These are phyloP conservation scores for Myotis planiceps DNA, from an alignment of 2,797 vertebrate species.

Conservation along the genomic window DNA sequence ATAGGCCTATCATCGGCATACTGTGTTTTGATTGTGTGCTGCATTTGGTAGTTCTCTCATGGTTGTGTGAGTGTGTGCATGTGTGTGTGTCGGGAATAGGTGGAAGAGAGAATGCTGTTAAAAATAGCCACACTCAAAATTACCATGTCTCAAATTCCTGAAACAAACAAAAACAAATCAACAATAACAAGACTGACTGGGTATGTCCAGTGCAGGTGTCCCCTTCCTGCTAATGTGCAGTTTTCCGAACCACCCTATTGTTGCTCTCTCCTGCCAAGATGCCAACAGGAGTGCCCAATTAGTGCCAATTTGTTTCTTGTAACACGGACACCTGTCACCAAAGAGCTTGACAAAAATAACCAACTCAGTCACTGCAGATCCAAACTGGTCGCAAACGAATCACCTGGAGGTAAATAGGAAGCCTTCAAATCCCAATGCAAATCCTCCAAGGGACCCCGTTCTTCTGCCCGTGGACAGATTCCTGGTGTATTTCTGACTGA, in stretches of 20 bases:
- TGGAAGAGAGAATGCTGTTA: neutral
- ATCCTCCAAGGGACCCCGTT: neutral
- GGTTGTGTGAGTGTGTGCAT: neutral
- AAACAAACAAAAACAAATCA: slow-evolving; percentile 11
- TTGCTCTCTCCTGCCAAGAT: slow-evolving; percentile 57
- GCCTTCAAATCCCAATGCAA: slow-evolving; percentile 3
- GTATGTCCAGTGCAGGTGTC: slow-evolving; percentile 23
- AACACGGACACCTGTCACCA: slow-evolving; percentile 68
- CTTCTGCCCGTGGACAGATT: neutral
- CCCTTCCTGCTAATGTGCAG: neutral
- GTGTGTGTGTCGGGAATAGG: no score
- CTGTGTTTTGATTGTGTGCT: neutral
- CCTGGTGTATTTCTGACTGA: slow-evolving; percentile 11
- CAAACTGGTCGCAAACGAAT: slow-evolving; percentile 47
- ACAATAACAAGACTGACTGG: neutral
- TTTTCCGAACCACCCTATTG: slow-evolving; percentile 29
- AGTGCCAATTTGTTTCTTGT: slow-evolving; percentile 80
- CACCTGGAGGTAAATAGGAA: slow-evolving; percentile 51
- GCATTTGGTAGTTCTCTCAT: neutral
- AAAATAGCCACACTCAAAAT: slow-evolving; percentile 24
- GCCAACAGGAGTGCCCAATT: slow-evolving; percentile 73
- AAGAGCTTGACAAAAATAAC: slow-evolving; percentile 78
- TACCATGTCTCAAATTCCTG: neutral
- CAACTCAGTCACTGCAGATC: slow-evolving; percentile 49
- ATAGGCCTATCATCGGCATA: neutral